Percentiles rank a stretch among this genome's conserved stretches.
Conservation (phyloP, 2,797 vertebrate species). For the Myotis pilosus region DNA sequence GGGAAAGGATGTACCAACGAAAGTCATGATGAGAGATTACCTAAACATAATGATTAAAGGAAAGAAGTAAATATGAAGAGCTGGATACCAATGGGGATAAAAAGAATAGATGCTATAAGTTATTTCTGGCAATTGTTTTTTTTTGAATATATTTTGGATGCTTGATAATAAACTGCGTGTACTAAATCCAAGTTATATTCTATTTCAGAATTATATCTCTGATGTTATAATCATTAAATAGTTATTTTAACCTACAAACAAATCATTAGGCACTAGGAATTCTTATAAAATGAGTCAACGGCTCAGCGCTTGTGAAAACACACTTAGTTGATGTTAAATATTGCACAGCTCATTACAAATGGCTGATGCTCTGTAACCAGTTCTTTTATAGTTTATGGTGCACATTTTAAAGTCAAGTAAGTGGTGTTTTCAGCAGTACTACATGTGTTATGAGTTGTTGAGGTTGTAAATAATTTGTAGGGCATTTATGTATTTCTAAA, state of each 20-base stretch:
- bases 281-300: slow-evolving; percentile 76
- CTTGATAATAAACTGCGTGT: not conserved
- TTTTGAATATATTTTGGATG: not conserved
- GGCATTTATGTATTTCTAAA: slow-evolving; percentile 71
- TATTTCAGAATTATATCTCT: slow-evolving; percentile 37
- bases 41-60: not conserved
- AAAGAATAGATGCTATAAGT: not conserved
- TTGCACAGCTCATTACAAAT: slow-evolving; percentile 79
- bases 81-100: not conserved
- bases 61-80: not conserved
- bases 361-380: slow-evolving; percentile 71
- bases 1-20: not conserved
- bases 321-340: slow-evolving; percentile 77
- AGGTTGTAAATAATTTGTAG: slow-evolving; percentile 74
- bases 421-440: slow-evolving; percentile 78
- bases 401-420: slow-evolving; percentile 80
- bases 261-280: slow-evolving; percentile 59
- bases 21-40: not conserved
- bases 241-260: slow-evolving; percentile 63
- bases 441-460: slow-evolving; percentile 75
- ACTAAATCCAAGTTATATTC: slow-evolving; percentile 23
- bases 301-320: slow-evolving; percentile 73
- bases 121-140: not conserved
- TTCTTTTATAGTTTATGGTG: slow-evolving; percentile 77
- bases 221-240: slow-evolving; percentile 32